A percentile compares a stretch with the other conserved stretches of the same genome.
Conservation (phyloP, 1,140 invertebrate species). For the Zaprionus lachaisei region DNA sequence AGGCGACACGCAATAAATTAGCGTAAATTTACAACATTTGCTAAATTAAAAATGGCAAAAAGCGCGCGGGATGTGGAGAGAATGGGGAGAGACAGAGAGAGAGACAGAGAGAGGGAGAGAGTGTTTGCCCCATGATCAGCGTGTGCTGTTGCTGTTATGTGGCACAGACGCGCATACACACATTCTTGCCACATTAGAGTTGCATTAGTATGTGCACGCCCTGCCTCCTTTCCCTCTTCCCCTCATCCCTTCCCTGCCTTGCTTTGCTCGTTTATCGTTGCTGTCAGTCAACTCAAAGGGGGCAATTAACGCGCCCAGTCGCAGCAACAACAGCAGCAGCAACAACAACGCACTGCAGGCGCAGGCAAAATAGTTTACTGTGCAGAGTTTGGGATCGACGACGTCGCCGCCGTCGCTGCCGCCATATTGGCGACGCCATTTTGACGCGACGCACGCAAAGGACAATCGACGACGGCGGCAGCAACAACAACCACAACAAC, state of each 20-base stretch:
- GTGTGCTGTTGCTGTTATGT: slow-evolving; percentile 5
- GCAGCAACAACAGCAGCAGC: slow-evolving; percentile 24
- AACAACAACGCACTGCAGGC: slow-evolving; percentile 12
- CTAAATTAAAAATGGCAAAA: slow-evolving; percentile 81
- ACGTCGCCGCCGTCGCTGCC: slow-evolving; percentile 64
- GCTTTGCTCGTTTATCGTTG: slow-evolving; percentile 79
- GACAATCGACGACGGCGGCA: slow-evolving; percentile 44
- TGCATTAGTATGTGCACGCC: slow-evolving; percentile 35
- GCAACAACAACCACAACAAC: slow-evolving; percentile 21
- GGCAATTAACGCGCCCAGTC: slow-evolving; percentile 76
- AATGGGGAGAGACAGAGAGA: slow-evolving; percentile 18
- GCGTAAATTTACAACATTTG: slow-evolving; percentile 83
- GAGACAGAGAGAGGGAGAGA: background rate
- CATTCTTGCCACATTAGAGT: slow-evolving; percentile 70
- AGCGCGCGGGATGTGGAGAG: background rate
- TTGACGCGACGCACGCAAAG: slow-evolving; percentile 68
- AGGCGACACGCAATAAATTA: slow-evolving; percentile 82
- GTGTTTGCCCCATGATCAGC: background rate
- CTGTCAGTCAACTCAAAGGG: slow-evolving; percentile 81
- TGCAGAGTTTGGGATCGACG: slow-evolving; percentile 32
- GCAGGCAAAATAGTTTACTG: slow-evolving; percentile 41
- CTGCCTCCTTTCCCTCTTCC: slow-evolving; percentile 1
- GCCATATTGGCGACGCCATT: slow-evolving; percentile 82
- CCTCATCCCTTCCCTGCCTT: background rate
- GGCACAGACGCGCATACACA: slow-evolving; percentile 36